phyloP scores from a whole-genome alignment of 64 coral and sea anemone species.

The Hydrozoanthus tunicans region DNA sequence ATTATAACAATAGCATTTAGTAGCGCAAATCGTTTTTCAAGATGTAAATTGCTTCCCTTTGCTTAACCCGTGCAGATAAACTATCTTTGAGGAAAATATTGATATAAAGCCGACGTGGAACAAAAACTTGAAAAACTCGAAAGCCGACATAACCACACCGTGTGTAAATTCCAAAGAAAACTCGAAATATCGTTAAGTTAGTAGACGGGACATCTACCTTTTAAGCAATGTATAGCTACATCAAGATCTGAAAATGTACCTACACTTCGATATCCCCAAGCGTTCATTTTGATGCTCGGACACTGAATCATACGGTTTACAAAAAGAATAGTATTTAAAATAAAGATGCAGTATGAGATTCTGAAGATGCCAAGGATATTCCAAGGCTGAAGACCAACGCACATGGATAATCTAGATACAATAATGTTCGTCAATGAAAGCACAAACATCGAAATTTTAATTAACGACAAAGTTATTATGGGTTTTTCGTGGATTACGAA shows the following conservation, averaged over 20 bases:
- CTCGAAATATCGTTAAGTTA: not conserved
- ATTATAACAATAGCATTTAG: not conserved
- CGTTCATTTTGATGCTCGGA: not conserved
- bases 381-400: not conserved
- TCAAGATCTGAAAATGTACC: not conserved
- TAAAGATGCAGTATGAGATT: not conserved
- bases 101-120: not conserved
- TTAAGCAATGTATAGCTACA: not conserved
- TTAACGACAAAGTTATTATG: slow-evolving; percentile 10
- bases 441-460: slow-evolving; percentile 4
- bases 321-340: not conserved
- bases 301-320: not conserved
- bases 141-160: not conserved
- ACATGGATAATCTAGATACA: not conserved
- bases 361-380: not conserved
- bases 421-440: not conserved
- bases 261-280: not conserved
- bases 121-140: not conserved
- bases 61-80: not conserved
- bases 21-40: not conserved
- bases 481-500: not conserved
- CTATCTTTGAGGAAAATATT: not conserved
- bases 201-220: not conserved
- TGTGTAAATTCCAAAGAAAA: not conserved
- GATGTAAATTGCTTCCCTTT: not conserved